These are phyloP conservation scores for Sacculina carcini DNA, from an alignment of 2,888 invertebrate genomes.

Conservation along the genomic window DNA sequence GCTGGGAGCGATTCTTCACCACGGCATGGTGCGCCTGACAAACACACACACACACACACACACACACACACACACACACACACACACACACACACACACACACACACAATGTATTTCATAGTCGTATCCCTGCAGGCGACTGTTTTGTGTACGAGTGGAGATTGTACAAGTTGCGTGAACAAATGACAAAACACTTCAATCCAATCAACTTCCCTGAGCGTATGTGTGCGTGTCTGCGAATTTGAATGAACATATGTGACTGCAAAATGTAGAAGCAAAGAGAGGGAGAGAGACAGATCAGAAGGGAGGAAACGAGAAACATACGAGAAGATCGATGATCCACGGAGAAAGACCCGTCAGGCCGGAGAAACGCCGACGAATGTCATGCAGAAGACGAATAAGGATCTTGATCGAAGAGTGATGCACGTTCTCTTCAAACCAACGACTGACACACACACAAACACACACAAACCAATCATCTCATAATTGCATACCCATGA, in stretches of 20 bases:
- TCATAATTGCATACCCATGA: too few species aligned
- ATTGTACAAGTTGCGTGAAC: too few species aligned
- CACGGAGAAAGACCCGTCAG: constrained; percentile 76
- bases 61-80: neutral
- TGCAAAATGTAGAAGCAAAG: neutral
- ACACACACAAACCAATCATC: too few species aligned
- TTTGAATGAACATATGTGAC: neutral
- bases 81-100: neutral
- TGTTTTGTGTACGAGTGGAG: neutral
- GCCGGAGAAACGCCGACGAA: constrained; percentile 65
- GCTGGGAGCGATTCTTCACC: constrained; percentile 79
- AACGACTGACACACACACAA: constrained; percentile 30
- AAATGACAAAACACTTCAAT: too few species aligned
- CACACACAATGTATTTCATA: neutral
- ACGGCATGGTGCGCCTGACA: constrained; percentile 67
- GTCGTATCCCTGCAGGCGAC: neutral
- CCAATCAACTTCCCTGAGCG: too few species aligned
- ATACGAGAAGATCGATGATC: constrained; percentile 69
- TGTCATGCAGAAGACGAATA: constrained; percentile 74
- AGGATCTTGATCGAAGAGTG: constrained; percentile 87
- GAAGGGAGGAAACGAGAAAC: constrained; percentile 11
- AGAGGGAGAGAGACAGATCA: neutral
- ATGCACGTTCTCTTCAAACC: constrained; percentile 95
- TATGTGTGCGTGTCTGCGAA: neutral
- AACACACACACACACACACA: constrained; percentile 4